These are phyloP conservation scores for Scrobipalpa costella DNA, from an alignment of 2,888 invertebrate species.

Conservation along the genomic window DNA sequence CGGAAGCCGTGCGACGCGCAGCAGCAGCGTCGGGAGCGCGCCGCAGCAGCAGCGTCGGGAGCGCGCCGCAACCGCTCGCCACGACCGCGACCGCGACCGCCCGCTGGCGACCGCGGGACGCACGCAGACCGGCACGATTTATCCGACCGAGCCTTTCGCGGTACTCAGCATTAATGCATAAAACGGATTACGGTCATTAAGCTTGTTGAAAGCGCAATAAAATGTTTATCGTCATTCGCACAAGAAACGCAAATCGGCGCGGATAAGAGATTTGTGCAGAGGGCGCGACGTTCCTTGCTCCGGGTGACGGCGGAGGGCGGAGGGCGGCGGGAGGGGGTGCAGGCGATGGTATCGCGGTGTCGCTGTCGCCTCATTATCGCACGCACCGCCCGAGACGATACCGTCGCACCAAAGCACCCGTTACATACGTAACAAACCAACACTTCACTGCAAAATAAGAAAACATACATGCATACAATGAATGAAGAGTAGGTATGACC, in stretches of 20 bases:
- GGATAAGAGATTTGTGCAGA: conserved; percentile 4
- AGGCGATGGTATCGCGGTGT: conserved; percentile 16
- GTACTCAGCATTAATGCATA: conserved; percentile 5
- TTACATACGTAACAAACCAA: neutral
- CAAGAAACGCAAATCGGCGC: conserved; percentile 7
- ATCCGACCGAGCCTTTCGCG: conserved; percentile 7
- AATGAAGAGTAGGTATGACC: too few relatives aligned
- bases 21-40: neutral
- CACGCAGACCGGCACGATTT: neutral
- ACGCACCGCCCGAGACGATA: conserved; percentile 9
- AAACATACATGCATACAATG: too few relatives aligned
- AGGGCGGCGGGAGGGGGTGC: too few relatives aligned
- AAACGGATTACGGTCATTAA: conserved; percentile 20
- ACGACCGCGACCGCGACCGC: neutral
- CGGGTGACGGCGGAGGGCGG: neutral
- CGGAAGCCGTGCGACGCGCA: too few relatives aligned
- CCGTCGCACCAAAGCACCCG: neutral
- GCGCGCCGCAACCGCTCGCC: conserved; percentile 6
- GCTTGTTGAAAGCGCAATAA: conserved; percentile 14
- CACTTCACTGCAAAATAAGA: neutral
- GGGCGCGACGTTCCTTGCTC: neutral
- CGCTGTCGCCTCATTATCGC: conserved; percentile 21
- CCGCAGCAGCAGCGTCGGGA: neutral
- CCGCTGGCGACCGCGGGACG: conserved; percentile 4
- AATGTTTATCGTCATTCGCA: conserved; percentile 7